Conservation (phyloP, 2,113 vertebrate genomes). For the Tetraodon nigroviridis region DNA sequence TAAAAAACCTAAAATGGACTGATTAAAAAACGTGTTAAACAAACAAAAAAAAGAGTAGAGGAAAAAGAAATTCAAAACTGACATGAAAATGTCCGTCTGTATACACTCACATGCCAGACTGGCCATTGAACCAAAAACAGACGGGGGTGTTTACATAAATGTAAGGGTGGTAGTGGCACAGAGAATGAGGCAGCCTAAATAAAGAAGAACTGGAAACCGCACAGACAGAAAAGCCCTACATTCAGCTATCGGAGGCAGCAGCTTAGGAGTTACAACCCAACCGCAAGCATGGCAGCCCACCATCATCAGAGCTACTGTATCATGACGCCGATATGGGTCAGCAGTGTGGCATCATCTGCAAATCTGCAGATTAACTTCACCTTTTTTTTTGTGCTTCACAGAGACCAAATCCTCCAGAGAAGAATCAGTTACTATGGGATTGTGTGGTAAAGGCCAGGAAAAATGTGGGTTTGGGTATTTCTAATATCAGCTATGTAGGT, state of each 20-base stretch:
- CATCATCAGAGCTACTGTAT: conserved; percentile 13
- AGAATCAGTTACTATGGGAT: neutral
- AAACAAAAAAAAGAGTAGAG: neutral
- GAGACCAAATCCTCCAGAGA: neutral
- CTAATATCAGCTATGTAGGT: neutral
- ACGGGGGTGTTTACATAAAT: conserved; percentile 17
- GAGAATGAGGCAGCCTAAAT: conserved; percentile 27
- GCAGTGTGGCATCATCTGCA: conserved; percentile 38
- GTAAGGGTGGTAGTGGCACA: conserved; percentile 17
- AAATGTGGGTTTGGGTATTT: too few relatives aligned
- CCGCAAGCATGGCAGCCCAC: conserved; percentile 14
- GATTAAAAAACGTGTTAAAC: neutral
- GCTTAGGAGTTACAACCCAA: conserved; percentile 4
- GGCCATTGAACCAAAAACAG: neutral
- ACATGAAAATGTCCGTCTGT: conserved; percentile 1
- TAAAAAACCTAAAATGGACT: too few relatives aligned
- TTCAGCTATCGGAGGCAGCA: conserved; percentile 12
- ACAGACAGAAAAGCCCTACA: conserved; percentile 7
- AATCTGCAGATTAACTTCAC: conserved; percentile 57
- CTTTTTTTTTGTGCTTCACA: conserved; percentile 30
- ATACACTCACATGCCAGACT: conserved; percentile 9
- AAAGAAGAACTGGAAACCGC: conserved; percentile 19
- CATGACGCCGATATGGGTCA: conserved; percentile 54
- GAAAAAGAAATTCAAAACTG: neutral
- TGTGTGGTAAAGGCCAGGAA: neutral